A percentile compares a stretch with the other conserved stretches of the same genome.
phyloP scores from a whole-genome alignment of 2,888 invertebrate species.

The Erebia epiphron region DNA sequence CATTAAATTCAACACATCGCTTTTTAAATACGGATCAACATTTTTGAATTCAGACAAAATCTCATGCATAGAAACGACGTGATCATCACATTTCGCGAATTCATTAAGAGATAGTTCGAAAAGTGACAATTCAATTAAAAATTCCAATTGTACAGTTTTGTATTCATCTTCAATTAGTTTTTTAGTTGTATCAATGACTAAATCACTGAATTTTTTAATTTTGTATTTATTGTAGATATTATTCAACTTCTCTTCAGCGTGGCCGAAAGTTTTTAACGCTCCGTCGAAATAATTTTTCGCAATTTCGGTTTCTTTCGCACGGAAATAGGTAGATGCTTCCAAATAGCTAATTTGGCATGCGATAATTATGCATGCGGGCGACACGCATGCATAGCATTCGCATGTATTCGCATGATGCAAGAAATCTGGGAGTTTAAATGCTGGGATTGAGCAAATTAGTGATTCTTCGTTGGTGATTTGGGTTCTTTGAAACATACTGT shows the following conservation, averaged over 20 bases:
- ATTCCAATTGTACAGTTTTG: constrained; percentile 48
- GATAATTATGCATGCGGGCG: constrained; percentile 49
- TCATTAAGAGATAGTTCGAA: constrained; percentile 56
- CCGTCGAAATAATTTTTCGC: constrained; percentile 67
- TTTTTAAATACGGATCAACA: constrained; percentile 49
- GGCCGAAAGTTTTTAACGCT: constrained; percentile 45
- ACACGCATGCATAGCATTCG: constrained; percentile 56
- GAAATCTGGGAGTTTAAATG: constrained; percentile 55
- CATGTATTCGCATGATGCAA: constrained; percentile 54
- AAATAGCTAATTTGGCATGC: constrained; percentile 50
- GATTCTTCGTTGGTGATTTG: constrained; percentile 48
- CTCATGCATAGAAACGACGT: constrained; percentile 60
- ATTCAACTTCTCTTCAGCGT: constrained; percentile 50
- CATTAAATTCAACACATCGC: constrained; percentile 63
- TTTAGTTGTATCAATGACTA: constrained; percentile 49
- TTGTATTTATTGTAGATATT: constrained; percentile 37
- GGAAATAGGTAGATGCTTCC: constrained; percentile 62
- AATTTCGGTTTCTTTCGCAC: constrained; percentile 57
- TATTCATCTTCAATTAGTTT: constrained; percentile 46
- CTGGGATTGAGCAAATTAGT: constrained; percentile 51
- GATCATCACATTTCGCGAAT: constrained; percentile 54
- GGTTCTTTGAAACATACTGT: constrained; percentile 50
- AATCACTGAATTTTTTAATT: constrained; percentile 45
- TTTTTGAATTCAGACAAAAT: constrained; percentile 47
- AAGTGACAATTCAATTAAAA: constrained; percentile 59